These are phyloP conservation scores for Zonotrichia leucophrys DNA, from an alignment of 2,113 vertebrate genomes.

Conservation along the genomic window DNA sequence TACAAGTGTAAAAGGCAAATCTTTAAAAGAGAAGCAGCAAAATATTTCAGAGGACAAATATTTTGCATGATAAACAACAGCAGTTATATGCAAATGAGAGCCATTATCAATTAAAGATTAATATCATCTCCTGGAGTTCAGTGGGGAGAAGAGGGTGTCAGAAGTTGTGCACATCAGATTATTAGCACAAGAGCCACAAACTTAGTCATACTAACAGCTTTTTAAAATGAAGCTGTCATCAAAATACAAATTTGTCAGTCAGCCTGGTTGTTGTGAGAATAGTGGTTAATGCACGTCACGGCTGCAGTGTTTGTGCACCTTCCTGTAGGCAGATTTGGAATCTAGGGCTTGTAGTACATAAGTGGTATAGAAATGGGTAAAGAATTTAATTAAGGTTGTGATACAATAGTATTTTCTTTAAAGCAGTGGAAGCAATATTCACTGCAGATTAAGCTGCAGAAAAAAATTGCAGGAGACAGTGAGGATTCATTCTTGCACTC, in stretches of 20 bases:
- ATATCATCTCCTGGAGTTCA: neutral
- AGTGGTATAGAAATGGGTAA: neutral
- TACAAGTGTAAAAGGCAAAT: neutral
- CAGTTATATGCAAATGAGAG: neutral
- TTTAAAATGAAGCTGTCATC: neutral
- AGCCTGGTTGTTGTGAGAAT: neutral
- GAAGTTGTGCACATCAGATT: neutral
- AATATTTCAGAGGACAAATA: neutral
- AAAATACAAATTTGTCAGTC: neutral
- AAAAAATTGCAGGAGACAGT: neutral
- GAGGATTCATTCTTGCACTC: neutral
- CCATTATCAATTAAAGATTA: neutral
- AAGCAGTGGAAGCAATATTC: neutral
- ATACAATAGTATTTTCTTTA: neutral
- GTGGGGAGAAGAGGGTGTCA: neutral
- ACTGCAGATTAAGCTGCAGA: neutral
- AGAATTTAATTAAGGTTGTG: neutral
- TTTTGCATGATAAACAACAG: conserved; percentile 5
- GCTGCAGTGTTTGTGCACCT: neutral
- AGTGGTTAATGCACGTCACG: neutral
- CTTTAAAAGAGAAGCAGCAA: neutral
- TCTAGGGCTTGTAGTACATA: neutral
- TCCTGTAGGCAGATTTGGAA: neutral
- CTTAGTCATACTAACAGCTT: neutral
- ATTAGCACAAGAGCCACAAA: neutral